Conservation (phyloP, 2,888 invertebrate genomes). For the Hypomecis punctinalis region DNA sequence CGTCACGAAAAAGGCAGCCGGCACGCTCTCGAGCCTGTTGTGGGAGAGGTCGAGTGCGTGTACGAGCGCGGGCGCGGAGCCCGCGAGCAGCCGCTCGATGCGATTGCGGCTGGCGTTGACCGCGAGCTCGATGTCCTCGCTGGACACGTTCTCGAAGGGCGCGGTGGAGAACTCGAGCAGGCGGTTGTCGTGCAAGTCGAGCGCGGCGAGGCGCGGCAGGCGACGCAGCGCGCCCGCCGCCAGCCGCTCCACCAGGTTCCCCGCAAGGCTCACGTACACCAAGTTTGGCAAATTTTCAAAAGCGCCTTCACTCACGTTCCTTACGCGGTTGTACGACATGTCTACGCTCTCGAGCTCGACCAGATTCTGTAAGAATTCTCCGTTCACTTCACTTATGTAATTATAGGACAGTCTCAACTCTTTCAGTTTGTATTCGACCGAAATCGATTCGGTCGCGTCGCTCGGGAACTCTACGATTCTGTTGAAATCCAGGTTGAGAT, state of each 20-base stretch:
- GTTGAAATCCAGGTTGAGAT: constrained; percentile 93
- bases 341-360: constrained; percentile 89
- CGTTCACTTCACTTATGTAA: constrained; percentile 86
- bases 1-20: constrained; percentile 84
- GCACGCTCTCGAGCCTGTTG: constrained; percentile 85
- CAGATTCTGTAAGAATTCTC: constrained; percentile 87
- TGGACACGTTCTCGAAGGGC: constrained; percentile 87
- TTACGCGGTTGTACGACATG: constrained; percentile 89
- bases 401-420: constrained; percentile 93
- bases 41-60: constrained; percentile 87
- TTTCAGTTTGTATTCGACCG: constrained; percentile 83
- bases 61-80: constrained; percentile 73
- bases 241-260: constrained; percentile 89
- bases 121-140: constrained; percentile 84
- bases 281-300: constrained; percentile 89
- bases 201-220: constrained; percentile 87
- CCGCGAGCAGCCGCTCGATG: constrained; percentile 66
- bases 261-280: constrained; percentile 90
- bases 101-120: constrained; percentile 90
- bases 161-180: constrained; percentile 86
- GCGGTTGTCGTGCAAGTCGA: constrained; percentile 91
- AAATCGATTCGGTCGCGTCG: constrained; percentile 66
- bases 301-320: constrained; percentile 85
- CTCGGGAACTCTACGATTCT: constrained; percentile 88
- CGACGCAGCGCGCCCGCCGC: constrained; percentile 88